A percentile compares a stretch with the other conserved stretches of the same genome.
phyloP scores from a whole-genome alignment of 2,113 vertebrate genomes.

The Leptocoma aspasia region DNA sequence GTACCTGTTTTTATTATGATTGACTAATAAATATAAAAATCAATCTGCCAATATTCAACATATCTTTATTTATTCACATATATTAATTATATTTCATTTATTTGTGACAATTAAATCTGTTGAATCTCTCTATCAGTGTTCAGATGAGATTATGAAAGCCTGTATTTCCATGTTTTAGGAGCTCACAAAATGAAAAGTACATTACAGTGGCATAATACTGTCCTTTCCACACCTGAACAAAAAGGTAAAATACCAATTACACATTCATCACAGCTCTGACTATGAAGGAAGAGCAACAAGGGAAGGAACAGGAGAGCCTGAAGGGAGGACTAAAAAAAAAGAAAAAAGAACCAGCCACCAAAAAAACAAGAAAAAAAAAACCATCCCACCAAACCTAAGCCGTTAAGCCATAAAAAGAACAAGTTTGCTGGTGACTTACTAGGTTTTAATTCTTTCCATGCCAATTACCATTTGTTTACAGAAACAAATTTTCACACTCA shows the following conservation, averaged over 20 bases:
- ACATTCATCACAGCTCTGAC: background rate
- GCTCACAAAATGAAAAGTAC: background rate
- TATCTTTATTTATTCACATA: background rate
- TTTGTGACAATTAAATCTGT: background rate
- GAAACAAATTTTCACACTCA: background rate
- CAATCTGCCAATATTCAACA: background rate
- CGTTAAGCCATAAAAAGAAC: background rate
- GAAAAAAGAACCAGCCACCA: background rate
- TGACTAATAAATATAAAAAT: background rate
- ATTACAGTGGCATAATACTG: background rate
- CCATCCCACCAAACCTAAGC: background rate
- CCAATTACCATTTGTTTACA: background rate
- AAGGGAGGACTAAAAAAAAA: accelerated
- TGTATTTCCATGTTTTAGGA: background rate
- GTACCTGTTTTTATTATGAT: background rate
- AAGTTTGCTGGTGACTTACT: background rate
- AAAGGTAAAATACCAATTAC: background rate
- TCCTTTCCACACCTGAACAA: background rate
- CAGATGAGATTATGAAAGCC: background rate
- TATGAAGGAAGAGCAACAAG: background rate
- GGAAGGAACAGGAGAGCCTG: background rate
- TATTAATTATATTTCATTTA: background rate
- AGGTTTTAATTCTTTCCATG: background rate
- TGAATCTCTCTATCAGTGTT: background rate
- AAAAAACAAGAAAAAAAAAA: background rate